phyloP scores from a whole-genome alignment of 1,140 invertebrate genomes.

The Bombus sibiricus region DNA sequence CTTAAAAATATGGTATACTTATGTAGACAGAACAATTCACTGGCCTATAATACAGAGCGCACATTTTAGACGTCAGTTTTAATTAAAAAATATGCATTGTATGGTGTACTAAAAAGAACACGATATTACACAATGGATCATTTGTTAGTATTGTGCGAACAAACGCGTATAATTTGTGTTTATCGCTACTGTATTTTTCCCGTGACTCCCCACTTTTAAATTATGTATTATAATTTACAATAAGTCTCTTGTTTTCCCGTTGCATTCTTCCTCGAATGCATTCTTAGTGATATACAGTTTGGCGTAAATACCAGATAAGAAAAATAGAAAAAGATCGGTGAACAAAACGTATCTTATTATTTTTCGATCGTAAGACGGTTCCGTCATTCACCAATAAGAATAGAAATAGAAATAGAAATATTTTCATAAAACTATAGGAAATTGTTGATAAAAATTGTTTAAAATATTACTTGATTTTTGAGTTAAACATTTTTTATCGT shows the following conservation, averaged over 20 bases:
- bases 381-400: neutral
- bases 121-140: neutral
- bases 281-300: conserved; percentile 11
- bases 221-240: conserved; percentile 29
- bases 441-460: too few relatives aligned
- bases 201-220: neutral
- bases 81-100: neutral
- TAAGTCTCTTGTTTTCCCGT: conserved; percentile 15
- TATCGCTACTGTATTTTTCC: neutral
- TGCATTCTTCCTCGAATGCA: neutral
- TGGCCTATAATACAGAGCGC: too few relatives aligned
- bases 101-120: neutral
- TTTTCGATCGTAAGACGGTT: neutral
- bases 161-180: conserved; percentile 1
- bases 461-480: too few relatives aligned
- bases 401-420: neutral
- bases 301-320: conserved; percentile 1
- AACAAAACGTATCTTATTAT: neutral
- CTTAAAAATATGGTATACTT: too few relatives aligned
- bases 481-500: too few relatives aligned
- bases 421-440: neutral
- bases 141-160: conserved; percentile 3
- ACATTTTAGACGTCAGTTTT: neutral
- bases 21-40: too few relatives aligned
- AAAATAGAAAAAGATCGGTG: neutral